Evolutionary conservation across 2,797 vertebrate genomes (phyloP).

Genomic region (Limnodromus scolopaceus): DNA sequence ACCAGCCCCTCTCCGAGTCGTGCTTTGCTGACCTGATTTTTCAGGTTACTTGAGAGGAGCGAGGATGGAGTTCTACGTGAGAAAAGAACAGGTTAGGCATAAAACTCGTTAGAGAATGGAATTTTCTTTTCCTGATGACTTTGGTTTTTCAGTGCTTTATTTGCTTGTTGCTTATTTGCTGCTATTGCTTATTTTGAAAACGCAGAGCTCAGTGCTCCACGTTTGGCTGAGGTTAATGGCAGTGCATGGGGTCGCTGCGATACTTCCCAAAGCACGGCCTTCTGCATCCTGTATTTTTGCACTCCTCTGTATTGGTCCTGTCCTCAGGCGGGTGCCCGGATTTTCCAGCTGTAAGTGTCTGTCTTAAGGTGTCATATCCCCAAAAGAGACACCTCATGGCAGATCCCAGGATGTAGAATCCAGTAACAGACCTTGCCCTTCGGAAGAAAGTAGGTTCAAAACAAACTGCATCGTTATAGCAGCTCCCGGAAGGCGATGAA

Average conservation of each 20-base stretch:
- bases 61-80: background rate
- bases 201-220: background rate
- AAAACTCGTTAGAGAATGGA: background rate
- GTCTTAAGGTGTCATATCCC: background rate
- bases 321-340: background rate
- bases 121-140: background rate
- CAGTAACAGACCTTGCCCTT: background rate
- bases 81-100: background rate
- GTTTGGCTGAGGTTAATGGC: background rate
- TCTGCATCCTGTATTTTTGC: background rate
- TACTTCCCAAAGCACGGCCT: background rate
- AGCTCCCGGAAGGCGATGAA: background rate
- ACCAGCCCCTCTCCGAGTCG: background rate
- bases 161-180: background rate
- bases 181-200: background rate
- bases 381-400: background rate
- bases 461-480: background rate
- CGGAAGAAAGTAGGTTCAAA: background rate
- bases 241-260: background rate
- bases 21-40: background rate
- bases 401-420: background rate
- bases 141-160: background rate
- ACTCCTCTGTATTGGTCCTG: background rate
- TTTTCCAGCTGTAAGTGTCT: background rate
- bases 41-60: background rate